Evolutionary conservation across 2,797 vertebrate species (phyloP).

Genomic region (Arremon aurantiirostris): DNA sequence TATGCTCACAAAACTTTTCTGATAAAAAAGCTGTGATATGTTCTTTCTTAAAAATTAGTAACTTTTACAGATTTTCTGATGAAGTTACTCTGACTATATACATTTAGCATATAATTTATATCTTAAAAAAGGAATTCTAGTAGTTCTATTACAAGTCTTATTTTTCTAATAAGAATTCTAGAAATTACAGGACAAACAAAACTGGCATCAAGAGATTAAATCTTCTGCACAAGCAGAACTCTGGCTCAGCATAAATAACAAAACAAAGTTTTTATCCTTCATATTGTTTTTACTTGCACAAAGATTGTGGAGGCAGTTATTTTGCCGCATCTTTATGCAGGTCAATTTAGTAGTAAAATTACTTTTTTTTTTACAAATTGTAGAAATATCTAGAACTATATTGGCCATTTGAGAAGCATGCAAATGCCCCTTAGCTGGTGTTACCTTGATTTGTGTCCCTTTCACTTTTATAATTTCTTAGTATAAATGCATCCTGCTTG

Average conservation of each 20-base stretch:
- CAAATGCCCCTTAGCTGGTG: neutral
- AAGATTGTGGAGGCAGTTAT: neutral
- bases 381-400: neutral
- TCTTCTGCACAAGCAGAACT: rapidly evolving
- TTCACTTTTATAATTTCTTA: conserved; percentile 3
- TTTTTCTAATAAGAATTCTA: neutral
- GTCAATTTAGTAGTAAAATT: neutral
- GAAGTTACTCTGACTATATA: neutral
- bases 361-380: neutral
- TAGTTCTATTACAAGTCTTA: neutral
- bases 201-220: neutral
- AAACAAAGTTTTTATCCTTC: neutral
- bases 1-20: neutral
- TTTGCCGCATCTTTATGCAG: neutral
- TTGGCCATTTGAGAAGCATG: neutral
- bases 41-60: neutral
- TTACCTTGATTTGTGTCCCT: conserved; percentile 24
- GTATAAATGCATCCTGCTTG: neutral
- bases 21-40: neutral
- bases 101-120: neutral
- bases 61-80: neutral
- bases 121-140: neutral
- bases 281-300: neutral
- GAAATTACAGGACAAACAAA: neutral
- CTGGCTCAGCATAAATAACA: neutral